Conservation (phyloP, 2,113 vertebrate species). For the Chloropsis cyanopogon region DNA sequence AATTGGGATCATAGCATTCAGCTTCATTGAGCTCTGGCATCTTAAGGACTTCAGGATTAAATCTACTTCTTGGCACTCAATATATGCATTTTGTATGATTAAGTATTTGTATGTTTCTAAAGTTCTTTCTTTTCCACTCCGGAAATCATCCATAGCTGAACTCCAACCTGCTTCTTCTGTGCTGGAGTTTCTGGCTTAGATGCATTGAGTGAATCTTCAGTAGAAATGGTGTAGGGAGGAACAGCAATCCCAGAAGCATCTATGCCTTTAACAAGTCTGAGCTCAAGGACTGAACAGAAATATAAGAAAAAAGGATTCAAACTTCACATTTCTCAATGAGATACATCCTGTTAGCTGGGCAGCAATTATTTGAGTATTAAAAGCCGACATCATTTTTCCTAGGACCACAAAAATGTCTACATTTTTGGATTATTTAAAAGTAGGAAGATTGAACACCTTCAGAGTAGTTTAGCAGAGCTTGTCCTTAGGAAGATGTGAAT, state of each 20-base stretch:
- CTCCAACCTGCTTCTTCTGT: background rate
- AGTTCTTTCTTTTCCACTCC: background rate
- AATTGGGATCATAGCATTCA: background rate
- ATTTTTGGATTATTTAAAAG: background rate
- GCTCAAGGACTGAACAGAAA: background rate
- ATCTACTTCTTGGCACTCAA: background rate
- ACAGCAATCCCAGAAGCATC: background rate
- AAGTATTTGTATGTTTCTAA: background rate
- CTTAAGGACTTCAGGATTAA: background rate
- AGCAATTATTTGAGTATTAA: background rate
- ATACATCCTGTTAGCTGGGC: background rate
- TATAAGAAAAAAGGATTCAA: background rate
- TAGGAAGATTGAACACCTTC: background rate
- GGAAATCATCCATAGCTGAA: background rate
- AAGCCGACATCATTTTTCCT: background rate
- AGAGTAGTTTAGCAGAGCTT: background rate
- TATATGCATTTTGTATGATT: background rate
- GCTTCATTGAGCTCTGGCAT: background rate
- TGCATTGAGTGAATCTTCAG: background rate
- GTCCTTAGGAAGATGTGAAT: background rate
- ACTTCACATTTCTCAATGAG: background rate
- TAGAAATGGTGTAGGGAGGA: background rate
- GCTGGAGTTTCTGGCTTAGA: background rate
- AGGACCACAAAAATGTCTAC: background rate
- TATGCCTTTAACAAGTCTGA: background rate